phyloP scores from a whole-genome alignment of 2,888 invertebrate species.

The Coleophora deauratella region DNA sequence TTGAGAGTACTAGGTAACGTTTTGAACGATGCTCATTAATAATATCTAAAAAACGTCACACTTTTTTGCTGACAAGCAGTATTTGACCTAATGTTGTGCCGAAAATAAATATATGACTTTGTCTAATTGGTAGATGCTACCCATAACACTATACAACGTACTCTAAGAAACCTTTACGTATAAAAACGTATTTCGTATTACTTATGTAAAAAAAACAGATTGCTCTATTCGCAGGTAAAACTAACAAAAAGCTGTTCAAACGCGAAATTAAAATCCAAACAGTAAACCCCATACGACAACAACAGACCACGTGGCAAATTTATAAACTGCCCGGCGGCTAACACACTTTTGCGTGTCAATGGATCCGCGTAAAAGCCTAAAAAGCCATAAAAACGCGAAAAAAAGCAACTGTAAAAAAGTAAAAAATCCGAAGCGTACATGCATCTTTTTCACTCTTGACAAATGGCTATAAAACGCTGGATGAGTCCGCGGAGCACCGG shows the following conservation, averaged over 20 bases:
- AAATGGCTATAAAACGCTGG: conserved; percentile 68
- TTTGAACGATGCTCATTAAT: too few relatives aligned
- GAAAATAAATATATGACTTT: too few relatives aligned
- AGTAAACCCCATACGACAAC: conserved; percentile 18
- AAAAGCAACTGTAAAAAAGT: conserved; percentile 31
- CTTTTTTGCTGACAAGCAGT: too few relatives aligned
- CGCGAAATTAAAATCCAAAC: conserved; percentile 11
- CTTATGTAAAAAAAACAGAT: conserved; percentile 7
- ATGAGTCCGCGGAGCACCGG: conserved; percentile 45
- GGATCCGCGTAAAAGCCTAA: conserved; percentile 70
- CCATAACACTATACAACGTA: too few relatives aligned
- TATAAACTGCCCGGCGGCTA: conserved; percentile 64
- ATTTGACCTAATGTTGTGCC: too few relatives aligned
- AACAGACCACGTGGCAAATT: conserved; percentile 42
- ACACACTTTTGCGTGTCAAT: conserved; percentile 73
- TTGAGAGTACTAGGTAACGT: too few relatives aligned
- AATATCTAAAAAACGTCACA: too few relatives aligned
- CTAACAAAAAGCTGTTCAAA: conserved; percentile 12
- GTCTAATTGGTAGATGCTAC: too few relatives aligned
- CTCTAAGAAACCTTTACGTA: too few relatives aligned
- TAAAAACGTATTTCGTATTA: too few relatives aligned
- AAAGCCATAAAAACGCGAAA: conserved; percentile 48
- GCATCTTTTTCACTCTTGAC: conserved; percentile 69
- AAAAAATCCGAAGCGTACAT: conserved; percentile 36
- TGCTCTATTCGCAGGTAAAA: conserved; percentile 8